These are phyloP conservation scores for Bacillus rossius DNA, from an alignment of 1,140 invertebrate species.

Conservation along the genomic window DNA sequence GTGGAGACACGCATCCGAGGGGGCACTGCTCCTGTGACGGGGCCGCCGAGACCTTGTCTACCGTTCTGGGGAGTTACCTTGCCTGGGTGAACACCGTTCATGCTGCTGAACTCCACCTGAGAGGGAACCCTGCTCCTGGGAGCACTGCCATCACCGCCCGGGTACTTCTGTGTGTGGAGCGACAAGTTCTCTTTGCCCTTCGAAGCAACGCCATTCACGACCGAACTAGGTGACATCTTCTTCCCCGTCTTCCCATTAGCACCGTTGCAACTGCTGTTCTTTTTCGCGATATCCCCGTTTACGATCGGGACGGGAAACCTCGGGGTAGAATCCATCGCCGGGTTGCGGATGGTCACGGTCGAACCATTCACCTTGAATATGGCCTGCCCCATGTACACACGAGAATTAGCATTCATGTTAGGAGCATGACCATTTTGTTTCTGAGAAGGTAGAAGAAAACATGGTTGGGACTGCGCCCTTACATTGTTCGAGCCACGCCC, in stretches of 20 bases:
- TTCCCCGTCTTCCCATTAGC: conserved; percentile 16
- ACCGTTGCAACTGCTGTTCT: conserved; percentile 8
- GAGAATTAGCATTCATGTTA: too few species aligned
- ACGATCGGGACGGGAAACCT: conserved; percentile 5
- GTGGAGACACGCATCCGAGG: too few species aligned
- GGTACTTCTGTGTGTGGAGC: neutral
- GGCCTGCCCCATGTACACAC: conserved; percentile 39
- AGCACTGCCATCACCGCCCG: too few species aligned
- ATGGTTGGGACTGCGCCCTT: too few species aligned
- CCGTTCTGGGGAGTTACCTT: neutral
- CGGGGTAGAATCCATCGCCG: conserved; percentile 40
- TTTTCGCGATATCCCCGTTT: conserved; percentile 10
- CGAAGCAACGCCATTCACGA: neutral
- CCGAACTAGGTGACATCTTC: conserved; percentile 5
- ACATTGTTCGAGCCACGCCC: too few species aligned
- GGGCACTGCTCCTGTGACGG: neutral
- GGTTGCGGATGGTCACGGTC: conserved; percentile 78
- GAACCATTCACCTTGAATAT: conserved; percentile 66
- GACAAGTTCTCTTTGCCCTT: conserved; percentile 16
- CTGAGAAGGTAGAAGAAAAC: too few species aligned
- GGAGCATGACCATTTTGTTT: too few species aligned
- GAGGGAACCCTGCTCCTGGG: too few species aligned
- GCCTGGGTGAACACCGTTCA: conserved; percentile 30
- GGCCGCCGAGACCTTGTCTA: neutral
- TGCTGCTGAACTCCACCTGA: conserved; percentile 29